phyloP scores from a whole-genome alignment of 2,888 invertebrate species.

The Artemia sp. region DNA sequence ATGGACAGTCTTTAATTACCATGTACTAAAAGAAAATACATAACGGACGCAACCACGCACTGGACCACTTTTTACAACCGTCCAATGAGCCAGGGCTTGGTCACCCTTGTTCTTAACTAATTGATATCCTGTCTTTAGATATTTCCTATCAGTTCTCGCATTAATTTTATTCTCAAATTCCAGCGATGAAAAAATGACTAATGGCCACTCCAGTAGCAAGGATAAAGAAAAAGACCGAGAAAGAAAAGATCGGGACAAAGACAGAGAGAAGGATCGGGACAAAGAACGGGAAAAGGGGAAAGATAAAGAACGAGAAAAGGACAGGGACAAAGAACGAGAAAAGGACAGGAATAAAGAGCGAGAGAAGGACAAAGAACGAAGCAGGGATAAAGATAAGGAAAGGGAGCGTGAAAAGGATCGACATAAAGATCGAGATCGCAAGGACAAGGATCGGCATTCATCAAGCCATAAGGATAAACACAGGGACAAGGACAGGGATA shows the following conservation, averaged over 20 bases:
- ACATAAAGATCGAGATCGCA: conserved; percentile 29
- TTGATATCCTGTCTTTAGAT: too few species aligned
- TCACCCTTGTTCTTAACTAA: too few species aligned
- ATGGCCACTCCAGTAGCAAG: conserved; percentile 21
- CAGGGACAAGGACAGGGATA: conserved; percentile 29
- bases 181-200: conserved; percentile 1
- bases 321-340: conserved; percentile 31
- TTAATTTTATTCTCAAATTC: neutral
- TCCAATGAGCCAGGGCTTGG: too few species aligned
- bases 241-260: conserved; percentile 25
- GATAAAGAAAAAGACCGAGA: conserved; percentile 37
- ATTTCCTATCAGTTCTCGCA: too few species aligned
- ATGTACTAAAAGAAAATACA: too few species aligned
- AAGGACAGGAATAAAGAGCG: conserved; percentile 24
- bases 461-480: conserved; percentile 34
- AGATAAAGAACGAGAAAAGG: conserved; percentile 31
- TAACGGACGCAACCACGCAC: too few species aligned
- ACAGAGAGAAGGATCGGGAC: conserved; percentile 21
- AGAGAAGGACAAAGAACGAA: conserved; percentile 30
- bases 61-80: too few species aligned
- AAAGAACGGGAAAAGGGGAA: conserved; percentile 27
- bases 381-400: conserved; percentile 40
- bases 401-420: conserved; percentile 33
- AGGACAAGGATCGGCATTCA: conserved; percentile 35
- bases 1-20: too few species aligned